Evolutionary conservation across 2,797 vertebrate genomes (phyloP), one percentile per base, ranked within the genome.

Genomic region (Columba guinea): DNA sequence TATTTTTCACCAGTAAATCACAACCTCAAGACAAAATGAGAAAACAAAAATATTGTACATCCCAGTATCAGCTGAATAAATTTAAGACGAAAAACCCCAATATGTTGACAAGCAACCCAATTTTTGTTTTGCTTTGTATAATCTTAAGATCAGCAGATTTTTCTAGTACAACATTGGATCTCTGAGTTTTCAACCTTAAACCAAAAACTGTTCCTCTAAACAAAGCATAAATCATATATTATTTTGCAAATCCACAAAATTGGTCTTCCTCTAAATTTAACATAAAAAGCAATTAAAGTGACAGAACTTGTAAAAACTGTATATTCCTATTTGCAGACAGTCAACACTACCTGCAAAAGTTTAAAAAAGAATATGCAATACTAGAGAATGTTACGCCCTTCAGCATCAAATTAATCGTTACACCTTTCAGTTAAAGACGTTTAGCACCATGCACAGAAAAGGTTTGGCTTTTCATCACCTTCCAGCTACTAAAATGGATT

Each of bases 381-480:
- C 30, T 5, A 65, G 11, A 49, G 46, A 48, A 67, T 3, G 7
- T 16, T 65, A 16, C 3, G 17, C 0, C 32, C 11, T 84, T 46
- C 24, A 27, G 56, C 11, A 79, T 63, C 23, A 90, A 60, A 93
- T 13, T 5, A 73, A 73, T 9, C 11, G 8, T 19, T 39, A 13
- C 0, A 34, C 14, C 51, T 39, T 30, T 46, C 62, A 70, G 9
- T 20, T 15, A 63, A 41, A 74, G 21, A 76, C 69, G 34, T 64
- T 68, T 59, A 93, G 63, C 39, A 91, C 71, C 68, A 60, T 8
- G 46, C 78, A 89, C 82, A 92, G 77, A 87, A 94, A 59, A 84
- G 8, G 11, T 37, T 79, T 64, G 41, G 52, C 17, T 87, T 90
- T 52, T 62, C 53, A 46, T 12, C 37, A 65, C 8, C 9, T 62